Percentiles rank a stretch among this genome's conserved stretches.
Conservation (phyloP, 2,113 vertebrate species). For the Taxidea taxus region DNA sequence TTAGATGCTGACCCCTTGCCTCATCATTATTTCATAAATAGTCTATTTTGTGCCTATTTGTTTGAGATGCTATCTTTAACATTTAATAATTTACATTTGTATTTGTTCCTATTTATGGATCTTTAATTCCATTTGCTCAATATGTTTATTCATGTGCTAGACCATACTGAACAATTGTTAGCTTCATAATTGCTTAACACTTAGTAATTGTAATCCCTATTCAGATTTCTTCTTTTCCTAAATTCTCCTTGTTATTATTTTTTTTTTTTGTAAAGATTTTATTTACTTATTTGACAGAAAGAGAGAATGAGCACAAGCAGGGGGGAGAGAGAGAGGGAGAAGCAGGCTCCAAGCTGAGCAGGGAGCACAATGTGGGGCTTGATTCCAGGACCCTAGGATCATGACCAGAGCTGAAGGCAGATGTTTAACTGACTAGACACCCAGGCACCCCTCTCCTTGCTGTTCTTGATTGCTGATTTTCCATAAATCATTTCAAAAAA, state of each 20-base stretch:
- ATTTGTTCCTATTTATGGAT: not conserved
- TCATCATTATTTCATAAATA: not conserved
- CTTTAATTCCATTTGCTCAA: not conserved
- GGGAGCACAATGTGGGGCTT: no score
- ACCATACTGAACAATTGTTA: not conserved
- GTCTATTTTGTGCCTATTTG: not conserved
- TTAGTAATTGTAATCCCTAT: not conserved
- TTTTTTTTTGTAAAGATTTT: no score
- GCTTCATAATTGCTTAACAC: not conserved
- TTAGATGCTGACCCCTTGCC: not conserved
- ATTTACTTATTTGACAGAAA: no score
- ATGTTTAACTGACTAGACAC: no score
- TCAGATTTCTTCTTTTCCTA: not conserved
- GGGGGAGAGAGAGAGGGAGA: no score
- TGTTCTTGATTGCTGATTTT: not conserved
- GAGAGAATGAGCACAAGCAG: no score
- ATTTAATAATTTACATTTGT: not conserved
- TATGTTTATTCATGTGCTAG: not conserved
- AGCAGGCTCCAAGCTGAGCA: no score
- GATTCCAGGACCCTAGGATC: no score
- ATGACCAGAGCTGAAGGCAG: no score
- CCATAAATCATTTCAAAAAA: not conserved
- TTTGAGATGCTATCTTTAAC: not conserved
- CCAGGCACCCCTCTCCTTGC: not conserved
- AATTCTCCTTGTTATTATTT: not conserved